Percentiles rank a stretch among this genome's conserved stretches.
Evolutionary conservation across 2,888 invertebrate genomes (phyloP).

Genomic region (Sicus ferrugineus): DNA sequence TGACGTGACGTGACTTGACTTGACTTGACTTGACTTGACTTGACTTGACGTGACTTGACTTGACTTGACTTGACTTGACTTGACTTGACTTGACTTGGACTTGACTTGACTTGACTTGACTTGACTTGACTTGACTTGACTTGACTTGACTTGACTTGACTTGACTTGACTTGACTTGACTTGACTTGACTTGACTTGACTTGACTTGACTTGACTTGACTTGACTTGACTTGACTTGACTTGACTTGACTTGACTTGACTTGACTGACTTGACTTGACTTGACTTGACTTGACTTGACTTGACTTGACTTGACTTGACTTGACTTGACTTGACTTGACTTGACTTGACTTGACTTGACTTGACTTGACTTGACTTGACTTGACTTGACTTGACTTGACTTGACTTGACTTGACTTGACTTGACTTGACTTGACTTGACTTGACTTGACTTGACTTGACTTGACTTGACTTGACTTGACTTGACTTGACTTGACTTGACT

Average conservation of each 20-base stretch:
- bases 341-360: slow-evolving; percentile 10
- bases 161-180: not conserved
- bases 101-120: slow-evolving; percentile 10
- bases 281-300: not conserved
- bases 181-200: not conserved
- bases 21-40: not conserved
- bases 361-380: slow-evolving; percentile 13
- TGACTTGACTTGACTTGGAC: slow-evolving; percentile 7
- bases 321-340: not conserved
- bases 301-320: not conserved
- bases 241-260: not conserved
- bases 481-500: slow-evolving; percentile 4
- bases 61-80: not conserved
- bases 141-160: not conserved
- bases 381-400: slow-evolving; percentile 9
- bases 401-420: slow-evolving; percentile 15
- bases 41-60: slow-evolving; percentile 6
- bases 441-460: slow-evolving; percentile 15
- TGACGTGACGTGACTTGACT: not conserved
- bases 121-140: slow-evolving; percentile 6
- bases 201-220: not conserved
- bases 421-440: slow-evolving; percentile 11
- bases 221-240: not conserved
- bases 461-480: slow-evolving; percentile 8
- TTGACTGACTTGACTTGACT: slow-evolving; percentile 3